Base-by-base conservation (phyloP, 2,888 invertebrate genomes). In the Monoplex corrugatus region DNA sequence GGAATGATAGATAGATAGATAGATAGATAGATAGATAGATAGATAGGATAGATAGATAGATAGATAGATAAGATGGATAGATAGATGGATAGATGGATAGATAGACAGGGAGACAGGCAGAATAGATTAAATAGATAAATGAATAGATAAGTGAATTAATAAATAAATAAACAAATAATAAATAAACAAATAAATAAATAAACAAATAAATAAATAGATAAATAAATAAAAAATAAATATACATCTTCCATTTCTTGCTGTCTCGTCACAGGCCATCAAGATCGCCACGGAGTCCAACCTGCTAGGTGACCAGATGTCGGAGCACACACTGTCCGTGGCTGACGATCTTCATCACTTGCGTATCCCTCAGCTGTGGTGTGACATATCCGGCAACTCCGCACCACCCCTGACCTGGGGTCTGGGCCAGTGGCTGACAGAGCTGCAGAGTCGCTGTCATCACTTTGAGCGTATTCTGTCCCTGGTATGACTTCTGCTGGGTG, bases 311-410 rank as follows among this genome's bases (percentile, higher is more conserved):
- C 93, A 93, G 86, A 91, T 95, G 68, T 94, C 95, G 6, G 93
- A 94, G 16, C 91, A 92, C 35, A 93, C 93, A 45, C 90, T 96
- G 86, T 94, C 93, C 43, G 95, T 95, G 10, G 95, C 95, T 35
- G 95, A 96, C 90, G 94, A 95, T 89, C 93, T 95, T 10, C 95
- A 94, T 90, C 94, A 95, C 91, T 91, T 94, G 89, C 93, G 95
- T 45, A 95, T 96, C n/a, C 96, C 96, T 6, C 90, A 91, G 78
- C 91, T 91, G 84, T 96, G 96, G 96, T 94, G 95, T 86, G 89
- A 92, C 43, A 92, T 95, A 93, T 93, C 95, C 16, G 96, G 95
- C 6, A 88, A 92, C 87, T 95, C 95, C 32, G 94, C 96, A 13
- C 95, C 96, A 43, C 95, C 95, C 8, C 92, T 93, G 68, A 95